Base-by-base conservation (phyloP, 2,888 invertebrate genomes). In the Sesia apiformis region DNA sequence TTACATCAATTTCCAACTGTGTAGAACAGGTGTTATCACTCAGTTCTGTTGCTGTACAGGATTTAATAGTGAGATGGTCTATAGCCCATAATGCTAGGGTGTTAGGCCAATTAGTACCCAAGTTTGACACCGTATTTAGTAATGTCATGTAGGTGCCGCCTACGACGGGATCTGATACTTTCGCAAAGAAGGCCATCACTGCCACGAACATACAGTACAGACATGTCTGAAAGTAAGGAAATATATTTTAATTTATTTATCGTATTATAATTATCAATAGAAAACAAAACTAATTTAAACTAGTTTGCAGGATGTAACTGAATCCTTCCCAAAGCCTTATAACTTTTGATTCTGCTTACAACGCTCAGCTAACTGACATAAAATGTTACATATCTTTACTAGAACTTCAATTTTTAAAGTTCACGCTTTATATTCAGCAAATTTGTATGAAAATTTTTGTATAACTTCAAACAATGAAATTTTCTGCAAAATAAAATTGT, bases 141-240 rank as follows among this genome's bases (percentile, higher is more conserved):
- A 99, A 90, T 0, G 99, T 99, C 99, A 99, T 99, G 78, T 99
- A 99, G 0, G 99, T 99, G 4, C 99, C 98, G 3, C 99, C 99
- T 0, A 99, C 97, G 0, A 94, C 91, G 0, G 98, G 98, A 79
- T 99, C 99, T 58, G 98, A 98, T 53, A 99, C 94, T 84, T 96
- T 95, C 0, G 99, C 99, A 82, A 97, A 97, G 90, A 99, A 99
- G 5, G 98, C 97, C 98, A 99, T 99, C 57, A 95, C 93, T 0
- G 98, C 94, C 4, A 99, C 98, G 82, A 98, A 99, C 97, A 99
- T 98, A 71, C 96, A 94, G 84, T 98, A 98, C 0, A 97, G 91
- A 65, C 97, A 94, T 40, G 98, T 93, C 96, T 98, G 83, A 52
- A 90, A 88, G 5, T 42, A 42, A 42, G 3, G 42, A 5, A 42